Evolutionary conservation across 2,888 invertebrate species (phyloP).

Genomic region (Dolichomitus sp.): DNA sequence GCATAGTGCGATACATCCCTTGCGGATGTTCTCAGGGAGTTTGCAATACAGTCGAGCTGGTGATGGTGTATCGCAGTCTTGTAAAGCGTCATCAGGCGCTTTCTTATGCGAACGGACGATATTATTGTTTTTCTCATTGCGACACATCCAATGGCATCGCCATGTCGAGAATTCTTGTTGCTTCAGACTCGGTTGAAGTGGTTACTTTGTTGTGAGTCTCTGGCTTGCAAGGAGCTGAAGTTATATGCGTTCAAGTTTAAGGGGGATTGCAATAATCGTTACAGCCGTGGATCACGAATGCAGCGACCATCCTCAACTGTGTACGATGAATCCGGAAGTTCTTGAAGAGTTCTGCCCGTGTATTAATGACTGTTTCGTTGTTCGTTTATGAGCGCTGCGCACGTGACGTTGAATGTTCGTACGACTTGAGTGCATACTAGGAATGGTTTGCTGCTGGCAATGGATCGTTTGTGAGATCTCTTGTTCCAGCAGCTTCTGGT

Average conservation of each 20-base stretch:
- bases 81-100: neutral
- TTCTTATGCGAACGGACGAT: constrained; percentile 28
- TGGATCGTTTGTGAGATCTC: constrained; percentile 12
- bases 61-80: constrained; percentile 20
- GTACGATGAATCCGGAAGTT: constrained; percentile 26
- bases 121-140: constrained; percentile 23
- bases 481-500: neutral
- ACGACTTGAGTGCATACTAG: neutral
- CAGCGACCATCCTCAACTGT: neutral
- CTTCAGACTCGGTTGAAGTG: neutral
- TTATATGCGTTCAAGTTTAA: neutral
- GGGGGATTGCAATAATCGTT: constrained; percentile 38
- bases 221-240: constrained; percentile 23
- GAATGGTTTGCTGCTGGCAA: neutral
- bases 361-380: constrained; percentile 55
- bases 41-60: neutral
- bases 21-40: constrained; percentile 45
- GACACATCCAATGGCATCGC: neutral
- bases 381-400: constrained; percentile 21
- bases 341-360: constrained; percentile 36
- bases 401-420: constrained; percentile 15
- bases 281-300: constrained; percentile 9
- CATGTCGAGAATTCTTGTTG: constrained; percentile 2
- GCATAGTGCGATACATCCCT: constrained; percentile 24
- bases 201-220: constrained; percentile 26